Evolutionary conservation across 2,888 invertebrate species (phyloP).

Genomic region (Ormyrus nitidulus): DNA sequence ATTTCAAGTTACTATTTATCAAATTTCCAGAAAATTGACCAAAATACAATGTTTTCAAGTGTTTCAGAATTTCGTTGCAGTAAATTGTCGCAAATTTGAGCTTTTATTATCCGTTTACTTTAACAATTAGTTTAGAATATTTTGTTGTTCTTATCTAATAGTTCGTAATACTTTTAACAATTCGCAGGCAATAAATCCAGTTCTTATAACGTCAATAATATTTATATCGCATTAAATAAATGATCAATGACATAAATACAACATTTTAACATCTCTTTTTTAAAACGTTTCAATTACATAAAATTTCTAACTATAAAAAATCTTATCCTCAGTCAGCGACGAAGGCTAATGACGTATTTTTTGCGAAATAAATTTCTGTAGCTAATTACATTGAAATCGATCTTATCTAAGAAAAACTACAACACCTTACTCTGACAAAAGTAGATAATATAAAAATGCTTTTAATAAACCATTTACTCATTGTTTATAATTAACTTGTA

Average conservation of each 20-base stretch:
- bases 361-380: background rate
- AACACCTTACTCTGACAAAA: too few relatives aligned
- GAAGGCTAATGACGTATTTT: background rate
- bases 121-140: slow-evolving; percentile 36
- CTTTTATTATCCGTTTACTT: slow-evolving; percentile 11
- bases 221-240: too few relatives aligned
- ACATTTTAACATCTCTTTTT: too few relatives aligned
- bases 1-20: background rate
- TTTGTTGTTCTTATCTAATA: background rate
- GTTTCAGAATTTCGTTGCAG: background rate
- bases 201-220: background rate
- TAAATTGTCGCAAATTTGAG: too few relatives aligned
- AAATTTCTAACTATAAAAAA: background rate
- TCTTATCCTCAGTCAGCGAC: slow-evolving; percentile 40
- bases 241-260: too few relatives aligned
- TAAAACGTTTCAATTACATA: too few relatives aligned
- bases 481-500: too few relatives aligned
- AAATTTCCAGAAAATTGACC: slow-evolving; percentile 26
- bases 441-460: too few relatives aligned
- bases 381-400: background rate
- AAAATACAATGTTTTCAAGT: background rate
- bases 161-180: slow-evolving; percentile 6
- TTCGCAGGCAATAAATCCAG: slow-evolving; percentile 28
- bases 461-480: background rate
- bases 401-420: background rate